Base-by-base conservation (phyloP, 37 sponge, comb jelly and placozoan genomes). In the Beroe forskalii region DNA sequence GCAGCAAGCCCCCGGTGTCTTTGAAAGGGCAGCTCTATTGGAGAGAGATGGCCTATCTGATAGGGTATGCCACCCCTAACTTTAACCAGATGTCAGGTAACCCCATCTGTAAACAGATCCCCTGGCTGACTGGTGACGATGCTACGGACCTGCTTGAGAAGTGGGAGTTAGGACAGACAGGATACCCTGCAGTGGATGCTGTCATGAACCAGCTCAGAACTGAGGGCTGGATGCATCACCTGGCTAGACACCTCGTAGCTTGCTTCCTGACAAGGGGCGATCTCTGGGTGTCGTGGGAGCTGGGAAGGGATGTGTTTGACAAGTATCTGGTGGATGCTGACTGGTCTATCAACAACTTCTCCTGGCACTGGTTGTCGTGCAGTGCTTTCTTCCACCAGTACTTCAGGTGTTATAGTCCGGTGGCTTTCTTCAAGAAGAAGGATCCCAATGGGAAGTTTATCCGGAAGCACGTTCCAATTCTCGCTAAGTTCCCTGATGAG, bases 171-270 rank as follows among this genome's bases (percentile, higher is more conserved):
- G 97, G 94, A 0, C 33, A 67, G 32, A 96, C 97, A 41, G 97
- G 97, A 0, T 96, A 91, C 36, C 97, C 97, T 0, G 94, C 93
- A 91, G 94, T 96, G 42, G 97, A 96, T 94, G 97, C 97, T 24
- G 89, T 93, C 40, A 92, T 96, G 41, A 76, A 91, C 28, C 97
- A 96, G 91, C 61, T 91, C 39, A 89, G 91, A 0, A 91, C 86
- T 37, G 95, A 94, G 61, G 97, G 97, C 0, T 95, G 92, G 93
- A 93, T 93, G 28, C 95, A 94, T 37, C 93, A 93, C 89, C 43
- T 93, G 6, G 93, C 93, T 20, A 90, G 95, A 8, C 93, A 93
- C 62, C 89, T 92, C 28, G 91, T 95, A 0, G 95, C 97, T n/a
- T 91, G 93, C n/a, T 96, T 95, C 48, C 92, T 96, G 60, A 96